A percentile compares a stretch with the other conserved stretches of the same genome.
These are phyloP conservation scores for Malthinus flaveolus DNA, from an alignment of 2,888 invertebrate genomes.

Conservation along the genomic window DNA sequence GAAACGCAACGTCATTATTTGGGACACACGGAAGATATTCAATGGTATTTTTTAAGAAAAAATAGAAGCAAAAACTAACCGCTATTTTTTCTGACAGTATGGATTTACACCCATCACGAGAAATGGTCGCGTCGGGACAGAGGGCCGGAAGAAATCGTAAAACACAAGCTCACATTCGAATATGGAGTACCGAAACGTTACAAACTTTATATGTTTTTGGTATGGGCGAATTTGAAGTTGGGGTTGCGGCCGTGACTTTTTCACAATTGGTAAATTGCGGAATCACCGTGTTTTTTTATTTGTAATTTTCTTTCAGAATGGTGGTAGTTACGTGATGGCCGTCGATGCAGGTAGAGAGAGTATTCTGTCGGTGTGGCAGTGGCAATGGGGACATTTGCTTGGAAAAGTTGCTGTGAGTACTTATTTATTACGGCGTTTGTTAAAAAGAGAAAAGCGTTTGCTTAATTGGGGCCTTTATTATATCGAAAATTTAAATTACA, in stretches of 20 bases:
- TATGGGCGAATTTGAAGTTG: constrained; percentile 86
- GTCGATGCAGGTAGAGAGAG: constrained; percentile 89
- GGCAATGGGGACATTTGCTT: constrained; percentile 91
- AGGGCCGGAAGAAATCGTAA: constrained; percentile 80
- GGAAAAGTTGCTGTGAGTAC: constrained; percentile 89
- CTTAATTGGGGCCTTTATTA: not conserved
- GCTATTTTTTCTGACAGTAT: constrained; percentile 60
- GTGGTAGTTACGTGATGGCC: constrained; percentile 86
- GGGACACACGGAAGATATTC: constrained; percentile 92
- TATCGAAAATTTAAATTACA: not conserved
- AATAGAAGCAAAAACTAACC: no score
- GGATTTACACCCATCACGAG: constrained; percentile 86
- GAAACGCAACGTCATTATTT: constrained; percentile 88
- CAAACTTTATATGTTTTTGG: constrained; percentile 89
- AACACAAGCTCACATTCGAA: constrained; percentile 86
- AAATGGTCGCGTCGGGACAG: constrained; percentile 89
- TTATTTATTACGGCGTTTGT: no score
- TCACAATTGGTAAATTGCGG: constrained; percentile 72
- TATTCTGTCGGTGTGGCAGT: constrained; percentile 91
- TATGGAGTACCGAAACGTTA: constrained; percentile 90
- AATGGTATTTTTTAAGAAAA: constrained; percentile 65
- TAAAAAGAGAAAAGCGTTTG: no score
- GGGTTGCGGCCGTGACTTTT: constrained; percentile 86
- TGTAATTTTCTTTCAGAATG: constrained; percentile 64
- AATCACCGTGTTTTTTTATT: not conserved